Percentiles rank a stretch among this genome's conserved stretches.
These are phyloP conservation scores for Phylloscopus trochiloides DNA, from an alignment of 2,113 vertebrate genomes.

Conservation along the genomic window DNA sequence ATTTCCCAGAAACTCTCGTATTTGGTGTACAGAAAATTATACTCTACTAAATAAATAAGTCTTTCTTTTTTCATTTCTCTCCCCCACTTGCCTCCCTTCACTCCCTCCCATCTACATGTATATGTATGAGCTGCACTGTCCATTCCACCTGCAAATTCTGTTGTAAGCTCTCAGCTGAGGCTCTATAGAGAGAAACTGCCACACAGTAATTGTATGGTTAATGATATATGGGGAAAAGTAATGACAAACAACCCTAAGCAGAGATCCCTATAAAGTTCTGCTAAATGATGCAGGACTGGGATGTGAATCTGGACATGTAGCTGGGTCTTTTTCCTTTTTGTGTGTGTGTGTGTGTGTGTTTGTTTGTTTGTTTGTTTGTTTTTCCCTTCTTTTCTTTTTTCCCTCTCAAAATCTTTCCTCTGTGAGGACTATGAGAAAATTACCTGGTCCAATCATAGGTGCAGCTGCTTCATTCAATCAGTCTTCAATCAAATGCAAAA, in stretches of 20 bases:
- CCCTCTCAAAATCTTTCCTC: not conserved
- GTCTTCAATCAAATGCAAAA: not conserved
- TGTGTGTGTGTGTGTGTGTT: not conserved
- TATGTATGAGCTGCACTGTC: not conserved
- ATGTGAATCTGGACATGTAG: not conserved
- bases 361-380: too few relatives aligned
- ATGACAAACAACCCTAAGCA: not conserved
- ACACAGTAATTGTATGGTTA: not conserved
- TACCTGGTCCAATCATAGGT: not conserved
- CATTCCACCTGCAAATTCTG: not conserved
- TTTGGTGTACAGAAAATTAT: not conserved
- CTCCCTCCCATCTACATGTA: not conserved
- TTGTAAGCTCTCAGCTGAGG: not conserved
- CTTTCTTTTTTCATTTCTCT: not conserved
- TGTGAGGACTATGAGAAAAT: not conserved
- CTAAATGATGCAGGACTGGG: not conserved
- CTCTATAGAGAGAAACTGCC: not conserved
- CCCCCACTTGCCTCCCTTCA: accelerated
- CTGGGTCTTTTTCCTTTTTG: too few relatives aligned
- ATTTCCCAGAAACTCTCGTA: not conserved
- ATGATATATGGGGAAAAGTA: not conserved
- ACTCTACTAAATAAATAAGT: not conserved
- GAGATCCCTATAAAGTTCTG: not conserved
- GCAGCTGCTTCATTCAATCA: not conserved
- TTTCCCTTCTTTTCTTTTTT: accelerated